phyloP scores from a whole-genome alignment of 2,797 vertebrate species.

The Rousettus madagascariensis region DNA sequence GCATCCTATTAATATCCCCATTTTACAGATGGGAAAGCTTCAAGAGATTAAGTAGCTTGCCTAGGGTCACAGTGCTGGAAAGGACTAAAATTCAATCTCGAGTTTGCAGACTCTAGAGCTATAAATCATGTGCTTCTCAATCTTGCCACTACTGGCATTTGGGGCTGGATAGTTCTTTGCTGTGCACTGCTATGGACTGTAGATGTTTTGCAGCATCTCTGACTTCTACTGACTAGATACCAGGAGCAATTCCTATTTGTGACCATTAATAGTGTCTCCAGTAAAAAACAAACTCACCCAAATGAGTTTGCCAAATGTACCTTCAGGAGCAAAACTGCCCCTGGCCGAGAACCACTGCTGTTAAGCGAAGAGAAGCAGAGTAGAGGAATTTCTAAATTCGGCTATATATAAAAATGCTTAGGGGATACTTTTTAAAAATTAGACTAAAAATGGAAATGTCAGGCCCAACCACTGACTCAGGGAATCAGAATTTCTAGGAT shows the following conservation, averaged over 20 bases:
- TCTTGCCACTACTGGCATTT: too few relatives aligned
- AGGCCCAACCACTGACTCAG: neutral
- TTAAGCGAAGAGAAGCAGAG: neutral
- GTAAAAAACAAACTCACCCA: neutral
- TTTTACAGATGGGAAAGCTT: neutral
- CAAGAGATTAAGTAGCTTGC: neutral
- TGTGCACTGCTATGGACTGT: too few relatives aligned
- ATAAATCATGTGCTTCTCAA: neutral
- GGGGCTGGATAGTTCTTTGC: too few relatives aligned
- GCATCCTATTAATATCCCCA: neutral
- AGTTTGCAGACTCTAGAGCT: neutral
- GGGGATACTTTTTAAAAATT: neutral
- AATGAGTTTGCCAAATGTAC: neutral
- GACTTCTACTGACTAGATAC: neutral
- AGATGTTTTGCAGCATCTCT: neutral
- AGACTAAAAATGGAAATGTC: neutral
- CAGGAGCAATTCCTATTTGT: neutral
- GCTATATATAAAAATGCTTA: neutral
- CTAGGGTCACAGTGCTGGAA: neutral
- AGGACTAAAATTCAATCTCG: neutral
- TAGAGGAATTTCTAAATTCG: neutral
- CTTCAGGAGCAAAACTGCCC: neutral
- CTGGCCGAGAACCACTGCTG: neutral
- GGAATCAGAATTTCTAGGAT: neutral
- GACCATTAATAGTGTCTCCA: neutral